Evolutionary conservation across 2,797 vertebrate genomes (phyloP).

Genomic region (Taeniopygia guttata): DNA sequence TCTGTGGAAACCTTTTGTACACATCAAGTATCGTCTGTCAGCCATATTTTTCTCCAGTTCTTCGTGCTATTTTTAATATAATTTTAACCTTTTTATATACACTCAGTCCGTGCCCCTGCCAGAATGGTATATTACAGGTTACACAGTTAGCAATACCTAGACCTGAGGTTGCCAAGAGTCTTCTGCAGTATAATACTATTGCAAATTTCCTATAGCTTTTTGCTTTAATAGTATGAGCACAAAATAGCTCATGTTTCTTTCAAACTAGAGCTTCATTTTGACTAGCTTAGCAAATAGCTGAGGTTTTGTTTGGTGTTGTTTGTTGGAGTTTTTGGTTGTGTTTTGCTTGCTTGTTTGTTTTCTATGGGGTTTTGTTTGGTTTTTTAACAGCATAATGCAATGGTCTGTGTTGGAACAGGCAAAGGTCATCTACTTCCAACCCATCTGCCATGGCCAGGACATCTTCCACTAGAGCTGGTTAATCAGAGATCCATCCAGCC

Average conservation of each 20-base stretch:
- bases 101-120: neutral
- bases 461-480: neutral
- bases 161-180: neutral
- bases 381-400: neutral
- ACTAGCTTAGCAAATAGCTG: neutral
- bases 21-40: neutral
- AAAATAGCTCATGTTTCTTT: neutral
- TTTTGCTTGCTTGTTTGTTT: neutral
- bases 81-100: conserved; percentile 6
- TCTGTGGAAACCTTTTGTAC: conserved; percentile 28
- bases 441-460: neutral
- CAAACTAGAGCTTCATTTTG: neutral
- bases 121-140: conserved; percentile 33
- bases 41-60: conserved; percentile 10
- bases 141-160: neutral
- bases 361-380: fast-evolving
- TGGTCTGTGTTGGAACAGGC: fast-evolving
- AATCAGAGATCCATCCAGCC: neutral
- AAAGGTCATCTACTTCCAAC: neutral
- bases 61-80: neutral
- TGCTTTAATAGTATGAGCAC: neutral
- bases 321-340: neutral
- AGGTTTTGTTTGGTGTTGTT: fast-evolving
- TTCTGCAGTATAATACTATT: neutral
- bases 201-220: conserved; percentile 8